phyloP scores from a whole-genome alignment of 2,113 vertebrate species.

The Rhadina sibilatrix region DNA sequence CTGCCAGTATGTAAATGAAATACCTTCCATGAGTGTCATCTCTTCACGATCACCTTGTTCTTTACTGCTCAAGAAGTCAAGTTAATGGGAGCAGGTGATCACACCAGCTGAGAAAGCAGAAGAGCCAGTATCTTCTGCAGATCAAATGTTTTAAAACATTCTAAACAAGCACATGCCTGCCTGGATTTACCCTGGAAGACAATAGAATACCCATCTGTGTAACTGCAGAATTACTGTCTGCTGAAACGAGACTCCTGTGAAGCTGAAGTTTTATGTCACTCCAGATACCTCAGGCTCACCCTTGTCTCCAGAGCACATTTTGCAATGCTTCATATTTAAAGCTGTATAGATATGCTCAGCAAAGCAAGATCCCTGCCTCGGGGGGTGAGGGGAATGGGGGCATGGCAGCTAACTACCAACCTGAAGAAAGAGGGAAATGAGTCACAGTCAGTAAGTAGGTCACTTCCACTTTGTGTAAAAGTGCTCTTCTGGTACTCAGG shows the following conservation, averaged over 20 bases:
- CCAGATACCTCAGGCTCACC: background rate
- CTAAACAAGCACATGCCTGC: conserved; percentile 2
- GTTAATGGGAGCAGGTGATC: background rate
- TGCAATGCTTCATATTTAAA: background rate
- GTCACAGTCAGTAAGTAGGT: conserved; percentile 28
- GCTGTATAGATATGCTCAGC: background rate
- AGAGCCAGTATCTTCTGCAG: background rate
- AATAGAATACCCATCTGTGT: background rate
- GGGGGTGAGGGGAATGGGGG: background rate
- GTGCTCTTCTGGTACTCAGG: background rate
- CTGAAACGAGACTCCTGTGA: background rate
- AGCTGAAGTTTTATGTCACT: background rate
- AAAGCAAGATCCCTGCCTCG: background rate
- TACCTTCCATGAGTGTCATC: background rate
- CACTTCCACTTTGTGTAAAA: background rate
- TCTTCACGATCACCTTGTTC: background rate
- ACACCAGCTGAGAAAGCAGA: background rate
- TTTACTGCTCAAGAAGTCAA: background rate
- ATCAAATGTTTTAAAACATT: background rate
- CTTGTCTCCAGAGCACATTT: background rate
- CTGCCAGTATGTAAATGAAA: background rate
- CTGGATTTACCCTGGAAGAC: background rate
- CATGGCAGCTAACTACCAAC: background rate
- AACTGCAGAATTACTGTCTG: background rate
- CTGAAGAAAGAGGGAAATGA: conserved; percentile 17